phyloP scores from a whole-genome alignment of 2,797 vertebrate species.

The Tangara arthus region DNA sequence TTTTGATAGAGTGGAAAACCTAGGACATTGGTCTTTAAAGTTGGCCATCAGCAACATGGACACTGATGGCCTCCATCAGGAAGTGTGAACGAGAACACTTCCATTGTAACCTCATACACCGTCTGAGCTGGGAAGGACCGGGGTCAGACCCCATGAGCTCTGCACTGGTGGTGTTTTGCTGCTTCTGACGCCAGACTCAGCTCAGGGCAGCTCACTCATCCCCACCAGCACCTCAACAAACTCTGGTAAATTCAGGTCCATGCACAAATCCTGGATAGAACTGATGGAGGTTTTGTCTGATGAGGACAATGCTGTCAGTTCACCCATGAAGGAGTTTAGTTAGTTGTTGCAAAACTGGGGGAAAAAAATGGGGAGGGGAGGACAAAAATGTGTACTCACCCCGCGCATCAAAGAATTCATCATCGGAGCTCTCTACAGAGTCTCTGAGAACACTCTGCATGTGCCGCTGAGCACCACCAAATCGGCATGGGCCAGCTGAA shows the following conservation, averaged over 20 bases:
- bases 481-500: conserved; percentile 79
- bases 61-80: not conserved
- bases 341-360: not conserved
- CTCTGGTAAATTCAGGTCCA: not conserved
- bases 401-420: conserved; percentile 98
- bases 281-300: not conserved
- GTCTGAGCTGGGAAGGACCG: not conserved
- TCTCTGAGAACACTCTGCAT: conserved; percentile 88
- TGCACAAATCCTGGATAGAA: not conserved
- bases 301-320: not conserved
- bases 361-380: not conserved
- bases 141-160: not conserved
- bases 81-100: not conserved
- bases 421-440: conserved; percentile 95
- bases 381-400: conserved; percentile 76
- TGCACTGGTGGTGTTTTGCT: not conserved
- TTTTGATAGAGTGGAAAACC: not conserved
- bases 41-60: not conserved
- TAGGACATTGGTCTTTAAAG: not conserved
- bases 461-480: conserved; percentile 84
- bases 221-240: not conserved
- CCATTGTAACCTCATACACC: not conserved
- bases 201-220: accelerated
- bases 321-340: not conserved
- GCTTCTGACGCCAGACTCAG: not conserved